Conservation (phyloP, 2,113 vertebrate species). For the Sminthopsis crassicaudata region DNA sequence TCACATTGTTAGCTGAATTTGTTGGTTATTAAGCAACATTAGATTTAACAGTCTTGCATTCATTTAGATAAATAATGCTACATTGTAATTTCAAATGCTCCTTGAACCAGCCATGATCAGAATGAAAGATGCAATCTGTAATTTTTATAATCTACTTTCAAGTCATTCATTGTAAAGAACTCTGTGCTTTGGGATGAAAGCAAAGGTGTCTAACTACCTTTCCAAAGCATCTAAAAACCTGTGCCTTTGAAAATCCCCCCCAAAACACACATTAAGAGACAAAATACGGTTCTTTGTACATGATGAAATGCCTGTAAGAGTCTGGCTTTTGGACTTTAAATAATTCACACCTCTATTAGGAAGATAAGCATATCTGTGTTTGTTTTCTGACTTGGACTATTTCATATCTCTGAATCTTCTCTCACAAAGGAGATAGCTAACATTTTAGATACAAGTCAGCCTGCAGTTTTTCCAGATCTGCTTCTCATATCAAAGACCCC, state of each 20-base stretch:
- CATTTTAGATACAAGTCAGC: accelerated
- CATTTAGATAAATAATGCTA: conserved; percentile 44
- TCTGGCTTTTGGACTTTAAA: conserved; percentile 69
- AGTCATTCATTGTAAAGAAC: neutral
- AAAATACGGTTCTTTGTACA: conserved; percentile 77
- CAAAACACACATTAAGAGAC: conserved; percentile 76
- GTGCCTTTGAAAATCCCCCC: conserved; percentile 63
- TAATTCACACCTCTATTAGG: conserved; percentile 78
- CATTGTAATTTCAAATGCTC: conserved; percentile 45
- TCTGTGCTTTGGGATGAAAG: conserved; percentile 45
- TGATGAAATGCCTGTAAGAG: conserved; percentile 77
- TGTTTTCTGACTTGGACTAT: conserved; percentile 50
- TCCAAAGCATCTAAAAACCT: conserved; percentile 55
- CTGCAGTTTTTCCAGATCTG: neutral
- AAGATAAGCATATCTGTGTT: conserved; percentile 76
- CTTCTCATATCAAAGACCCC: neutral
- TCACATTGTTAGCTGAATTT: neutral
- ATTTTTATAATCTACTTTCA: conserved; percentile 24
- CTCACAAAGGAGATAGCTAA: neutral
- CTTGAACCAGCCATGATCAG: conserved; percentile 11
- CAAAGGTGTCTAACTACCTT: neutral
- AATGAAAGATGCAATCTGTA: conserved; percentile 40
- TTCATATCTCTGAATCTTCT: conserved; percentile 37
- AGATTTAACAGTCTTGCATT: neutral
- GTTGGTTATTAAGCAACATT: conserved; percentile 40